Percentiles rank a stretch among this genome's conserved stretches.
Conservation (phyloP, 1,140 invertebrate species). For the Drosophila teissieri region DNA sequence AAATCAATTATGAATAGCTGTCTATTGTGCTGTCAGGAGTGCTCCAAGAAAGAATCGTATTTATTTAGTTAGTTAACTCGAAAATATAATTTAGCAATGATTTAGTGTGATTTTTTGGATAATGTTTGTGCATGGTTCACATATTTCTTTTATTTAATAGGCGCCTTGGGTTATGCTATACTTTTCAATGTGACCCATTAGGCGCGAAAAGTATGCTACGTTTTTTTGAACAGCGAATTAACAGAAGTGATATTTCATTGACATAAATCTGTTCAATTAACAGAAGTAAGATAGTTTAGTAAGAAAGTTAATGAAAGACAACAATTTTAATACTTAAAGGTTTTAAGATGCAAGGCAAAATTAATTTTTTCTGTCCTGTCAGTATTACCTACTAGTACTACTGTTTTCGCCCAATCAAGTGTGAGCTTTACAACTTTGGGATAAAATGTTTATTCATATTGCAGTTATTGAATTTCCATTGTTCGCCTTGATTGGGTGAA, state of each 20-base stretch:
- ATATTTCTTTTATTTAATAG: too few relatives aligned
- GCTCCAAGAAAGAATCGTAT: too few relatives aligned
- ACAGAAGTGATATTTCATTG: too few relatives aligned
- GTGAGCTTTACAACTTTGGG: neutral
- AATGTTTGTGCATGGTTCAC: neutral
- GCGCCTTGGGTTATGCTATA: neutral
- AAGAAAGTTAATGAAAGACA: too few relatives aligned
- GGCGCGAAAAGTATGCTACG: neutral
- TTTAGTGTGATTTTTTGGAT: too few relatives aligned
- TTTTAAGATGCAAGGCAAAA: neutral
- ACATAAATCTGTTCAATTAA: too few relatives aligned
- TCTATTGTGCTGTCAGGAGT: too few relatives aligned
- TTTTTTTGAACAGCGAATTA: neutral
- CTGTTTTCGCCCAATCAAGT: slow-evolving; percentile 8
- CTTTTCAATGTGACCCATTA: neutral
- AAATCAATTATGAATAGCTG: too few relatives aligned
- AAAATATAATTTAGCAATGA: too few relatives aligned
- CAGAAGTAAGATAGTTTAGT: too few relatives aligned
- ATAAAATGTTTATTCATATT: slow-evolving; percentile 11
- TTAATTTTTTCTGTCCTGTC: neutral
- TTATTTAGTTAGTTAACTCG: too few relatives aligned
- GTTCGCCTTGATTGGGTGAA: neutral
- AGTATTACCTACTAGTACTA: neutral
- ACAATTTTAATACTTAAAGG: too few relatives aligned
- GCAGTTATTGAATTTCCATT: slow-evolving; percentile 5